phyloP scores from a whole-genome alignment of 2,797 vertebrate genomes.

The Amblyopsis hoosieri region DNA sequence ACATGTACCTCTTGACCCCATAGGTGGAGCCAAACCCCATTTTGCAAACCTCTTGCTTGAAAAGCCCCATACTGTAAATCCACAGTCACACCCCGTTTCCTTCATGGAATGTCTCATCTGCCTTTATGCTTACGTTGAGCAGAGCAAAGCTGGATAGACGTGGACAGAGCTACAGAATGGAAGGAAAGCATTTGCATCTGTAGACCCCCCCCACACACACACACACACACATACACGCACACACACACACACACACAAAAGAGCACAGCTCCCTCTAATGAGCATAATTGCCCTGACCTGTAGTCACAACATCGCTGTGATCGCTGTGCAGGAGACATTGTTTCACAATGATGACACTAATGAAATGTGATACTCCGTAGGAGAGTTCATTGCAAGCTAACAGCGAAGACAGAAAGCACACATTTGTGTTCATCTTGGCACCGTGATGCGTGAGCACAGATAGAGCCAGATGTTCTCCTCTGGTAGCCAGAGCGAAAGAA shows the following conservation, averaged over 20 bases:
- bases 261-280: constrained; percentile 17
- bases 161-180: no score
- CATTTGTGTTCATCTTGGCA: neutral
- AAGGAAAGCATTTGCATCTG: no score
- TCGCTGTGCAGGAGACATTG: constrained; percentile 1
- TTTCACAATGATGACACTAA: constrained; percentile 25
- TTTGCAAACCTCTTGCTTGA: no score
- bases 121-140: no score
- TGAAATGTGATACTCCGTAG: constrained; percentile 5
- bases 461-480: constrained; percentile 28
- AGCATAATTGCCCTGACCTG: constrained; percentile 32
- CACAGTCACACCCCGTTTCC: no score
- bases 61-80: no score
- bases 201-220: neutral
- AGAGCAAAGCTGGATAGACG: no score
- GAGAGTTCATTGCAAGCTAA: neutral
- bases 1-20: no score
- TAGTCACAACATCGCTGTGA: constrained; percentile 18
- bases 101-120: no score
- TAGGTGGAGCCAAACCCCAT: no score
- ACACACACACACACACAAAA: neutral
- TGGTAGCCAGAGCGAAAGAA: constrained; percentile 47
- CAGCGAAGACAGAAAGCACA: neutral
- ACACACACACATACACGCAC: neutral
- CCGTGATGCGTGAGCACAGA: neutral